These are phyloP conservation scores for Armadillidium nasatum DNA, from an alignment of 1,140 invertebrate species.

Conservation along the genomic window DNA sequence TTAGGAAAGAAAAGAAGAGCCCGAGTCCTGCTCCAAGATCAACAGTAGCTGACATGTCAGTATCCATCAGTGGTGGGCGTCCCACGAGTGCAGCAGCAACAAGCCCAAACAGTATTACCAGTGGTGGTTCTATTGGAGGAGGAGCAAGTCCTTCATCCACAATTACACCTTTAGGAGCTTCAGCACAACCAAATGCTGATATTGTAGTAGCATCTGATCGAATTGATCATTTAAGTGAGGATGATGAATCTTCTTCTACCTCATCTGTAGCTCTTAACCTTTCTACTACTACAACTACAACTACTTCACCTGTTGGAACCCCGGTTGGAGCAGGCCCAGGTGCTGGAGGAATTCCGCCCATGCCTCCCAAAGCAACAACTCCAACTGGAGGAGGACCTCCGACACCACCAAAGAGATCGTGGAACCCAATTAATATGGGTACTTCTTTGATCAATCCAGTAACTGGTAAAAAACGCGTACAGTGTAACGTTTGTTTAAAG, in stretches of 20 bases:
- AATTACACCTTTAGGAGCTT: not conserved
- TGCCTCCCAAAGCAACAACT: constrained; percentile 11
- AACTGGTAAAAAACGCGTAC: constrained; percentile 91
- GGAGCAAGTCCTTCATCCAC: constrained; percentile 12
- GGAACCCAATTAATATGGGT: constrained; percentile 82
- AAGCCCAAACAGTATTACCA: constrained; percentile 11
- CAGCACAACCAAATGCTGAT: not conserved
- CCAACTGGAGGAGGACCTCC: constrained; percentile 30
- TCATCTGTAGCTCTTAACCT: constrained; percentile 38
- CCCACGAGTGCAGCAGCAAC: not conserved
- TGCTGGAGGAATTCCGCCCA: not conserved
- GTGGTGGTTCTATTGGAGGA: constrained; percentile 26
- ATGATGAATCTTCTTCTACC: constrained; percentile 31
- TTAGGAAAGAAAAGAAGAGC: constrained; percentile 65
- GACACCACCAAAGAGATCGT: constrained; percentile 70
- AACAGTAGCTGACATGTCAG: not conserved
- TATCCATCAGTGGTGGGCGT: not conserved
- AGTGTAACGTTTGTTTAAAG: constrained; percentile 96
- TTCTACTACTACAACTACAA: constrained; percentile 39
- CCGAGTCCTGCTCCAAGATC: constrained; percentile 47
- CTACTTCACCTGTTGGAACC: constrained; percentile 14
- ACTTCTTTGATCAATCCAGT: constrained; percentile 86
- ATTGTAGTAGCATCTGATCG: not conserved
- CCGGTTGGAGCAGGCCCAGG: constrained; percentile 30
- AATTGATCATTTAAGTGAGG: constrained; percentile 35